phyloP scores from a whole-genome alignment of 2,113 vertebrate genomes.

The Embiotoca jacksoni region DNA sequence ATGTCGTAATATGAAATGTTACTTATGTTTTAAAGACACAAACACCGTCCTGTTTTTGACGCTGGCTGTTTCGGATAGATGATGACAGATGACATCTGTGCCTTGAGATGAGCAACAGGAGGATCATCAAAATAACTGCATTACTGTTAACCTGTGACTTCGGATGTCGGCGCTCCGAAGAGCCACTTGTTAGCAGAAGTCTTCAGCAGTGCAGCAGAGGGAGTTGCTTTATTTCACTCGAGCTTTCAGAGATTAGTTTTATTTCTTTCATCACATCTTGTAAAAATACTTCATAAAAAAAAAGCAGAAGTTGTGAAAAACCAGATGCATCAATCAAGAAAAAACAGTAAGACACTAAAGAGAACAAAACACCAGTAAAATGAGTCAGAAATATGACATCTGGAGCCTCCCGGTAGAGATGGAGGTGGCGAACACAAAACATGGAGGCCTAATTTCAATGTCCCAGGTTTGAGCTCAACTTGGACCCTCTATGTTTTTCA shows the following conservation, averaged over 20 bases:
- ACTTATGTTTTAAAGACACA: slow-evolving; percentile 27
- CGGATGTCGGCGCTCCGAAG: slow-evolving; percentile 8
- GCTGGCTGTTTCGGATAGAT: neutral
- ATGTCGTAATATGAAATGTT: slow-evolving; percentile 10
- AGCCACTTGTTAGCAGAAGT: slow-evolving; percentile 17
- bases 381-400: slow-evolving; percentile 5
- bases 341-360: neutral
- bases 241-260: neutral
- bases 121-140: slow-evolving; percentile 37
- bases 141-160: slow-evolving; percentile 17
- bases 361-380: neutral
- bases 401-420: neutral
- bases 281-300: neutral
- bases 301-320: neutral
- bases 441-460: neutral
- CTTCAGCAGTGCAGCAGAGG: neutral
- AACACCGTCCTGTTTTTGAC: slow-evolving; percentile 21
- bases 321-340: neutral
- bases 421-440: neutral
- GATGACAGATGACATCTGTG: slow-evolving; percentile 31
- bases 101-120: slow-evolving; percentile 34
- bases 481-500: neutral
- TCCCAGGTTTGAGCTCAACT: neutral
- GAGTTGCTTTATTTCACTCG: slow-evolving; percentile 17
- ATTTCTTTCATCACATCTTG: slow-evolving; percentile 6